Evolutionary conservation across 2,797 vertebrate species (phyloP).

Genomic region (Microcaecilia unicolor): DNA sequence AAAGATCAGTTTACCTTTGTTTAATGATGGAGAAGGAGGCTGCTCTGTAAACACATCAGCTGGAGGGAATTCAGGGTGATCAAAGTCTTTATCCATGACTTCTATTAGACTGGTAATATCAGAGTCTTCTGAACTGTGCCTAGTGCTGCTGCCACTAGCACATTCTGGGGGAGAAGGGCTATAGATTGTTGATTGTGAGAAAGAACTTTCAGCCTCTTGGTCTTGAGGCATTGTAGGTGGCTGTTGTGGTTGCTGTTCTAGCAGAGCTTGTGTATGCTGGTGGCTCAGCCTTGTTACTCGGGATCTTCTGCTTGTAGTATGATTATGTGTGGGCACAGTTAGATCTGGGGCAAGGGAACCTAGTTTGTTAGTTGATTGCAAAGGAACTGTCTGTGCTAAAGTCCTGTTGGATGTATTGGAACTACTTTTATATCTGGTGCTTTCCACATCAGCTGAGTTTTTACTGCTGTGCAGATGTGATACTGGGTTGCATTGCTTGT

Average conservation of each 20-base stretch:
- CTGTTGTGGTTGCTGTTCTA: conserved; percentile 56
- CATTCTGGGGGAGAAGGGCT: conserved; percentile 38
- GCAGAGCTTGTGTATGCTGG: conserved; percentile 41
- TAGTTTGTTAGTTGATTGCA: conserved; percentile 47
- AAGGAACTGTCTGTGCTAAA: conserved; percentile 64
- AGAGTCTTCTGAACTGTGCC: conserved; percentile 73
- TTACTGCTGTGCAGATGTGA: conserved; percentile 58
- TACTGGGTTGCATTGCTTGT: conserved; percentile 60
- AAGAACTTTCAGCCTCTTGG: conserved; percentile 36
- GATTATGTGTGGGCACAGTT: conserved; percentile 47
- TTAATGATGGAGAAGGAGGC: conserved; percentile 65
- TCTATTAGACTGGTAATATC: conserved; percentile 80
- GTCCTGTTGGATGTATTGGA: conserved; percentile 54
- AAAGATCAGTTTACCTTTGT: conserved; percentile 70
- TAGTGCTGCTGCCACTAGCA: conserved; percentile 20
- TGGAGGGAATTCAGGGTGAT: conserved; percentile 70
- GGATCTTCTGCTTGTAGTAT: conserved; percentile 60
- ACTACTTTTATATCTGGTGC: conserved; percentile 61
- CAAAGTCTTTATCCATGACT: conserved; percentile 93
- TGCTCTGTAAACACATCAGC: conserved; percentile 73
- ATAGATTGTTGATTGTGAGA: conserved; percentile 33
- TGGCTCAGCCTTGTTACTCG: conserved; percentile 62
- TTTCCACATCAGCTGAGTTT: conserved; percentile 62
- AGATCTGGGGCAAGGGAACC: conserved; percentile 55
- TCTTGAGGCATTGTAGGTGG: conserved; percentile 46